Evolutionary conservation across 2,888 invertebrate species (phyloP).

Genomic region (Thecophora atra): DNA sequence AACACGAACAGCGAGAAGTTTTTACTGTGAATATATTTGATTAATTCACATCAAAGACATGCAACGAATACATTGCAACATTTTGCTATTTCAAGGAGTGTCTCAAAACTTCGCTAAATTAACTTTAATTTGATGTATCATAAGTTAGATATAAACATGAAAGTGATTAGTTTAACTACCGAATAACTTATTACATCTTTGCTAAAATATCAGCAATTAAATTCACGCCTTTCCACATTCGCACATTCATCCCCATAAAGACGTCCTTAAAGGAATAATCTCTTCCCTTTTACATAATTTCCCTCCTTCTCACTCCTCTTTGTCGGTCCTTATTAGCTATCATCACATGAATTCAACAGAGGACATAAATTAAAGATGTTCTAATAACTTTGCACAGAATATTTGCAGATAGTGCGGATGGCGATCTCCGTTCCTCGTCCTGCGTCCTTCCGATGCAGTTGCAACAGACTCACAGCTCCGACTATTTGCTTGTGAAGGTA

Average conservation of each 20-base stretch:
- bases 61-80: too few species aligned
- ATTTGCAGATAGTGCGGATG: not conserved
- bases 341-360: not conserved
- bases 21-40: not conserved
- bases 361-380: slow-evolving; percentile 25
- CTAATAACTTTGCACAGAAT: slow-evolving; percentile 19
- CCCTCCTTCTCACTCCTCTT: too few species aligned
- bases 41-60: too few species aligned
- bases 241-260: too few species aligned
- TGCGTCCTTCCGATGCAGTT: not conserved
- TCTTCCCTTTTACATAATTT: too few species aligned
- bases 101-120: too few species aligned
- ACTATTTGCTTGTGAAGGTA: not conserved
- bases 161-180: too few species aligned
- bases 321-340: slow-evolving; percentile 16
- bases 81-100: too few species aligned
- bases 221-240: too few species aligned
- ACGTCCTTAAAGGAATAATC: not conserved
- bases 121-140: too few species aligned
- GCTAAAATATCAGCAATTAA: not conserved
- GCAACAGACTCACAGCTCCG: not conserved
- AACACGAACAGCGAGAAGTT: not conserved
- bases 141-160: too few species aligned
- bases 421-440: not conserved
- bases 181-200: not conserved